phyloP scores from a whole-genome alignment of 1,140 invertebrate genomes.

The Habropoda laboriosa region DNA sequence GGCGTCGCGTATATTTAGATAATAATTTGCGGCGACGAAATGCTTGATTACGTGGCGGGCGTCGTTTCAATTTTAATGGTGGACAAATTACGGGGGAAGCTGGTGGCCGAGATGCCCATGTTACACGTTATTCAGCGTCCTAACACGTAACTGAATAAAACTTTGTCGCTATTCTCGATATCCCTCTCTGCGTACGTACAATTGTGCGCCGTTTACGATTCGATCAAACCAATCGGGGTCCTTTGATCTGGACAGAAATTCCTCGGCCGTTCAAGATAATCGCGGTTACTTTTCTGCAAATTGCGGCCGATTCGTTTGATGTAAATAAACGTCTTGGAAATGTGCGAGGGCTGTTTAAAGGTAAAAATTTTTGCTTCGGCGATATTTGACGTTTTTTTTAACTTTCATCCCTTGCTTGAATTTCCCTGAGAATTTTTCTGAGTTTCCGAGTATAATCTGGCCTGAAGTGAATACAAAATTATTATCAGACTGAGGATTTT shows the following conservation, averaged over 20 bases:
- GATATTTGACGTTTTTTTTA: no score
- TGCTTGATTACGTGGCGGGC: background rate
- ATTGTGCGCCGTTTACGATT: conserved; percentile 29
- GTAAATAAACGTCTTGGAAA: no score
- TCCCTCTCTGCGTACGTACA: background rate
- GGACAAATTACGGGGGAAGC: background rate
- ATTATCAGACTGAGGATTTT: no score
- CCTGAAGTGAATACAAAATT: no score
- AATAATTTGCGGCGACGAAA: conserved; percentile 29
- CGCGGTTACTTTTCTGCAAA: background rate
- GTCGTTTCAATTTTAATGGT: conserved; percentile 3
- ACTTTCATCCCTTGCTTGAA: no score
- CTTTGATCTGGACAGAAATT: conserved; percentile 6
- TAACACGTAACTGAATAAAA: conserved; percentile 39
- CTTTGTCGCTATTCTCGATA: background rate
- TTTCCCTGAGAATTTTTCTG: no score
- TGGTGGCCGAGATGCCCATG: background rate
- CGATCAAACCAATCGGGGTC: conserved; percentile 6
- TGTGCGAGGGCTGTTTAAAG: no score
- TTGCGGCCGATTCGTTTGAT: background rate
- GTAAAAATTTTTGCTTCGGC: no score
- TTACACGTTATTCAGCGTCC: conserved; percentile 17
- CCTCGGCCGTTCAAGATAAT: background rate
- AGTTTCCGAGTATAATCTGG: no score
- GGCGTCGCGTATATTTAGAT: conserved; percentile 15